Evolutionary conservation across 2,888 invertebrate species (phyloP).

Genomic region (Xestoiulus laeticollis): DNA sequence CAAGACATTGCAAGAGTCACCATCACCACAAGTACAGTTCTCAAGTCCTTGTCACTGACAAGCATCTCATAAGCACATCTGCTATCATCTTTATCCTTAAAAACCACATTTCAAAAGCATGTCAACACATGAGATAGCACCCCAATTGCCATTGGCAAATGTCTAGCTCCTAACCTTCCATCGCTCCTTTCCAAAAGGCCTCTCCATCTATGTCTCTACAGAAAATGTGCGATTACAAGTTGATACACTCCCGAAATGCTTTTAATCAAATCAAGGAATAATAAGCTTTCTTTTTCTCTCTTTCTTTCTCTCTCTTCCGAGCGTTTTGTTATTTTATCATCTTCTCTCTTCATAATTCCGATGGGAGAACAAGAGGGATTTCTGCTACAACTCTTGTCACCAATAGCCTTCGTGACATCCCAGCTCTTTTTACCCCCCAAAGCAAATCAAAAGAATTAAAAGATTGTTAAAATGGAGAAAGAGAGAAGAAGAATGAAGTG

Average conservation of each 20-base stretch:
- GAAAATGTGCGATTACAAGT: neutral
- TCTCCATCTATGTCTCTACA: no score
- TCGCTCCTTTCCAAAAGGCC: no score
- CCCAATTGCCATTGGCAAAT: no score
- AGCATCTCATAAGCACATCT: no score
- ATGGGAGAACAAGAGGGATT: neutral
- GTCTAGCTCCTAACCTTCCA: no score
- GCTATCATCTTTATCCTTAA: no score
- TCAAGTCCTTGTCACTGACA: no score
- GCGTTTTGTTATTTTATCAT: slow-evolving; percentile 31
- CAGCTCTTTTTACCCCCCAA: neutral
- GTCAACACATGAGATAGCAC: no score
- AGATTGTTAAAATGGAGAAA: neutral
- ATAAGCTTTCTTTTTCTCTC: neutral
- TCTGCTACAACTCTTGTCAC: neutral
- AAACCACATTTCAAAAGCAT: no score
- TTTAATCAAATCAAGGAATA: slow-evolving; percentile 21
- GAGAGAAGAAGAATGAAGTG: slow-evolving; percentile 29
- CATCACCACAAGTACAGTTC: no score
- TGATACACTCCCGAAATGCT: neutral
- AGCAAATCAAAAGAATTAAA: slow-evolving; percentile 39
- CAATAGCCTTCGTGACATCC: neutral
- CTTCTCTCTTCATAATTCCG: neutral
- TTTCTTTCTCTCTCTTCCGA: no score
- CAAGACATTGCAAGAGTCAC: no score